phyloP scores from a whole-genome alignment of 2,888 invertebrate species.

The Phengaris alcon region DNA sequence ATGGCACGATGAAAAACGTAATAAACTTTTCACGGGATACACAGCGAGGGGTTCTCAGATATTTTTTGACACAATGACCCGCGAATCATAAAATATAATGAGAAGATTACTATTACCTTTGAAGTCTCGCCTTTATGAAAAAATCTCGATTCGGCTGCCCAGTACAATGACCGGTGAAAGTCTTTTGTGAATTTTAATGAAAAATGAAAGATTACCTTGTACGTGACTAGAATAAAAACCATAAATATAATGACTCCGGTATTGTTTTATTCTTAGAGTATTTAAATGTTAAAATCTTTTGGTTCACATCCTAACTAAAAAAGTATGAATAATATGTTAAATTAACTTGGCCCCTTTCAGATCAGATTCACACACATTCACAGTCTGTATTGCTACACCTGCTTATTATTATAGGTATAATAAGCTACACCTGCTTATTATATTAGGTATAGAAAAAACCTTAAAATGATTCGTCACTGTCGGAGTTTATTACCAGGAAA shows the following conservation, averaged over 20 bases:
- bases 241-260: neutral
- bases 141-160: neutral
- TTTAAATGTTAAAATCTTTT: too few relatives aligned
- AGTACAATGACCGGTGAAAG: neutral
- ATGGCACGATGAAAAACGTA: neutral
- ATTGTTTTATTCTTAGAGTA: neutral
- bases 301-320: too few relatives aligned
- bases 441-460: too few relatives aligned
- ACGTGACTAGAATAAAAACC: conserved; percentile 8
- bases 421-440: too few relatives aligned
- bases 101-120: conserved; percentile 19
- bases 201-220: conserved; percentile 1
- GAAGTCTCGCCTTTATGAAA: conserved; percentile 6
- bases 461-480: too few relatives aligned
- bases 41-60: neutral
- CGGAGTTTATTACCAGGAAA: too few relatives aligned
- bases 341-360: too few relatives aligned
- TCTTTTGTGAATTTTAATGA: conserved; percentile 7
- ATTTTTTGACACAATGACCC: conserved; percentile 1
- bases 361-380: too few relatives aligned
- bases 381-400: too few relatives aligned
- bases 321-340: too few relatives aligned
- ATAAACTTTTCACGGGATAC: neutral
- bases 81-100: conserved; percentile 1
- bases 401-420: too few relatives aligned